Conservation (phyloP, 92 coral and sea anemone genomes). For the Porites divaricata region DNA sequence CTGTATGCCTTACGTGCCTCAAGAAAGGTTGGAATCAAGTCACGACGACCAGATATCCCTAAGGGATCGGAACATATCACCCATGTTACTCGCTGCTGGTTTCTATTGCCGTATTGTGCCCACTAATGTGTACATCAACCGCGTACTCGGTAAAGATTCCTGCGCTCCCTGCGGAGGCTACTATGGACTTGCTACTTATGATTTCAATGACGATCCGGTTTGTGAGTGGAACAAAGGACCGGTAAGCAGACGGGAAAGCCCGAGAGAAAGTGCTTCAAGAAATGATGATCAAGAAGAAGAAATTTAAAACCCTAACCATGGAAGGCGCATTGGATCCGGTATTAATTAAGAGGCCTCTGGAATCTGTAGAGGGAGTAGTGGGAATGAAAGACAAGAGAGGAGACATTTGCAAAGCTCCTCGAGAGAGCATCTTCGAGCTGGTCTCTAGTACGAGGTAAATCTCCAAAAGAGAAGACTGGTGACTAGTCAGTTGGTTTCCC, state of each 20-base stretch:
- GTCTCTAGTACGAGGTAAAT: no score
- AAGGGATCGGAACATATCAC: slow-evolving; percentile 7
- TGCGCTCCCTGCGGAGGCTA: background rate
- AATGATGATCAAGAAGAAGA: no score
- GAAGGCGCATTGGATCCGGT: no score
- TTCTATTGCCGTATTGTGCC: slow-evolving; percentile 49
- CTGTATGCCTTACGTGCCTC: slow-evolving; percentile 56
- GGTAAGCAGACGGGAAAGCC: background rate
- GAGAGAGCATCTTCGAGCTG: no score
- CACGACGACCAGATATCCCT: background rate
- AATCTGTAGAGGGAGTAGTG: no score
- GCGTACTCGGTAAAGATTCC: background rate
- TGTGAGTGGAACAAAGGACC: slow-evolving; percentile 13
- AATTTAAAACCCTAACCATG: no score
- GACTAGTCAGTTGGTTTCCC: no score
- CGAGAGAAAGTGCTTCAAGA: no score
- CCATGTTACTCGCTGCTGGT: slow-evolving; percentile 42
- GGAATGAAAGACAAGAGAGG: no score
- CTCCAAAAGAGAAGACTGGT: no score
- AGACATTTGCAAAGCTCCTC: no score
- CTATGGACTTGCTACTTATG: background rate
- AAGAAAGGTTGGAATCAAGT: slow-evolving; percentile 15
- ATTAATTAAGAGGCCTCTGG: no score
- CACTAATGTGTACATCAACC: slow-evolving; percentile 30
- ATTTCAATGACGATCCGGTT: background rate